A percentile compares a stretch with the other conserved stretches of the same genome.
These are phyloP conservation scores for Coregonus ussuriensis DNA, from an alignment of 2,797 vertebrate genomes.

Conservation along the genomic window DNA sequence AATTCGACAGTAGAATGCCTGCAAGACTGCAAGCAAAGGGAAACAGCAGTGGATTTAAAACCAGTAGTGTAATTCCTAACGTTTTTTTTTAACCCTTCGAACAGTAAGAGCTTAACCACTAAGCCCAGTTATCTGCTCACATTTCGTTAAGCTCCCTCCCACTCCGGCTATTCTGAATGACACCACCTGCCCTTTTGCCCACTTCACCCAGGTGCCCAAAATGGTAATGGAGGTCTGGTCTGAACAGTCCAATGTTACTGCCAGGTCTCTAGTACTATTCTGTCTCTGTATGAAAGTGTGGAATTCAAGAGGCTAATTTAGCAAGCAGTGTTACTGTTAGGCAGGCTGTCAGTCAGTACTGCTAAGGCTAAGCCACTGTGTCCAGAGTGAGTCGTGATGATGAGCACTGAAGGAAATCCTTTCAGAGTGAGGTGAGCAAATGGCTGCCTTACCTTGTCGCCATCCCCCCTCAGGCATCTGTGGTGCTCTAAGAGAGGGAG, in stretches of 20 bases:
- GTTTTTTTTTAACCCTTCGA: constrained; percentile 8
- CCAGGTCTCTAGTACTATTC: background rate
- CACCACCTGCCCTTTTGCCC: constrained; percentile 26
- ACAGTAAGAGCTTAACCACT: constrained; percentile 55
- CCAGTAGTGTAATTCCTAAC: constrained; percentile 13
- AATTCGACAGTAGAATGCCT: background rate
- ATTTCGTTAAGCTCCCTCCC: constrained; percentile 62
- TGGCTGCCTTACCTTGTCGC: background rate
- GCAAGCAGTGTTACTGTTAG: background rate
- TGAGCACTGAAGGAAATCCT: background rate
- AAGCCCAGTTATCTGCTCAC: constrained; percentile 58
- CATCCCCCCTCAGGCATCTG: background rate
- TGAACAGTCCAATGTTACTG: background rate
- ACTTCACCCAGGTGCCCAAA: background rate
- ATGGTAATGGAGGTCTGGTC: constrained; percentile 5
- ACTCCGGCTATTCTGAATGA: constrained; percentile 26
- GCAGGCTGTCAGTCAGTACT: background rate
- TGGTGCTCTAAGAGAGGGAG: background rate
- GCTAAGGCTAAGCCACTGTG: background rate
- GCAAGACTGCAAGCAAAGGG: constrained; percentile 17
- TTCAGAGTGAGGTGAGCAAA: constrained; percentile 25
- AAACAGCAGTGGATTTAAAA: constrained; percentile 8
- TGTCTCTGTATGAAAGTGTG: background rate
- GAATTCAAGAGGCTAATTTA: background rate
- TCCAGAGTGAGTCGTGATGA: background rate